These are phyloP conservation scores for Siderastrea siderea DNA, from an alignment of 92 coral and sea anemone genomes.

Conservation along the genomic window DNA sequence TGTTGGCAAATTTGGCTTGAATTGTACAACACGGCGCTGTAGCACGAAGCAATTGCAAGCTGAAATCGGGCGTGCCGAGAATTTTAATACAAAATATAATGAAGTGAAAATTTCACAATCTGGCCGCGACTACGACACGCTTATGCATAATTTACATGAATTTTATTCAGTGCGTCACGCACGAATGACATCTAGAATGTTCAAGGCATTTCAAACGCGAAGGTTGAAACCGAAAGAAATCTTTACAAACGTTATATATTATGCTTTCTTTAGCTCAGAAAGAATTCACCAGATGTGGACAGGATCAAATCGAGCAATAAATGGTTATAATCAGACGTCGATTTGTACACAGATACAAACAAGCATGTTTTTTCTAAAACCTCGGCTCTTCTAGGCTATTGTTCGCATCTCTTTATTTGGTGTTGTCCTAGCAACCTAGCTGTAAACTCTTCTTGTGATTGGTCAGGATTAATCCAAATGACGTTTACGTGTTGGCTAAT, in stretches of 20 bases:
- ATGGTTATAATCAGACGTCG: not conserved
- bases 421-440: not conserved
- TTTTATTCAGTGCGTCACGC: slow-evolving; percentile 14
- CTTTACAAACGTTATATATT: no score
- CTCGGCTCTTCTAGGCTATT: not conserved
- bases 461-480: slow-evolving; percentile 4
- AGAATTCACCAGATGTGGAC: not conserved
- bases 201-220: not conserved
- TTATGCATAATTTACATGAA: slow-evolving; percentile 12
- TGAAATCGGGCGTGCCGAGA: not conserved
- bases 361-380: not conserved
- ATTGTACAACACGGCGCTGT: no score
- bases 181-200: slow-evolving; percentile 17
- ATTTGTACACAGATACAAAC: not conserved
- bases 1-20: no score
- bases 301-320: not conserved
- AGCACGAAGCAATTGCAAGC: not conserved
- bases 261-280: not conserved
- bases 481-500: slow-evolving; percentile 10
- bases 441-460: slow-evolving; percentile 20
- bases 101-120: slow-evolving; percentile 14
- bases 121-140: not conserved
- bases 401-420: not conserved
- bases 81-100: not conserved
- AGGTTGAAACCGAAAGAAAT: slow-evolving; percentile 5